Conservation (phyloP, 2,113 vertebrate genomes). For the Mesoclemmys tuberculata region DNA sequence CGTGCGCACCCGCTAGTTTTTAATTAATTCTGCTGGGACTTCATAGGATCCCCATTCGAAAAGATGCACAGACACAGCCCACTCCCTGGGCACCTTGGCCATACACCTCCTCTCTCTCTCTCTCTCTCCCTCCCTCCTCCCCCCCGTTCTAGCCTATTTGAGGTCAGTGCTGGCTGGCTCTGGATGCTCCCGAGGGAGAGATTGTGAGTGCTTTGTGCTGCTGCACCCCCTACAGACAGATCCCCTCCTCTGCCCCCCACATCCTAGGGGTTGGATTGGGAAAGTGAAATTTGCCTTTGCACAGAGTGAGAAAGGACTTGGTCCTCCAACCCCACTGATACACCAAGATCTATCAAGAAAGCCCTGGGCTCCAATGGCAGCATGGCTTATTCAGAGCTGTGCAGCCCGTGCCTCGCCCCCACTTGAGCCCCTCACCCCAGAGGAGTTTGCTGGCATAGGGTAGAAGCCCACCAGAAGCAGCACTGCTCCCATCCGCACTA, state of each 20-base stretch:
- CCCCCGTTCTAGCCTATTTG: rapidly evolving
- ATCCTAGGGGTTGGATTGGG: neutral
- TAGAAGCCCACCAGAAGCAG: neutral
- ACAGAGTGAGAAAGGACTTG: neutral
- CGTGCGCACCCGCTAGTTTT: neutral
- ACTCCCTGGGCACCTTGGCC: neutral
- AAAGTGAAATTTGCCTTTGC: neutral
- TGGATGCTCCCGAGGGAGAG: neutral
- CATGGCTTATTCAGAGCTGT: neutral
- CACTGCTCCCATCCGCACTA: neutral
- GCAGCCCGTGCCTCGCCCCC: neutral
- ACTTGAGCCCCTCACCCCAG: neutral
- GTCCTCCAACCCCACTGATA: neutral
- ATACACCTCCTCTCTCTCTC: too few relatives aligned
- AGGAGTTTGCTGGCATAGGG: neutral
- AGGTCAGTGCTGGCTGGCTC: neutral
- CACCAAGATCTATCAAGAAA: neutral
- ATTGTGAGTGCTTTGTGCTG: neutral
- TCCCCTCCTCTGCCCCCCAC: neutral
- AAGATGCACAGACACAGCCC: neutral
- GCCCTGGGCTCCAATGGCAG: neutral
- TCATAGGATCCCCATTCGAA: neutral
- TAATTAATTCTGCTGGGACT: neutral
- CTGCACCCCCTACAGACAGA: neutral
- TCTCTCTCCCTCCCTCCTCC: too few relatives aligned